Evolutionary conservation across 2,797 vertebrate genomes (phyloP), one percentile per base, ranked within the genome.

Genomic region (Anguilla marmorata): DNA sequence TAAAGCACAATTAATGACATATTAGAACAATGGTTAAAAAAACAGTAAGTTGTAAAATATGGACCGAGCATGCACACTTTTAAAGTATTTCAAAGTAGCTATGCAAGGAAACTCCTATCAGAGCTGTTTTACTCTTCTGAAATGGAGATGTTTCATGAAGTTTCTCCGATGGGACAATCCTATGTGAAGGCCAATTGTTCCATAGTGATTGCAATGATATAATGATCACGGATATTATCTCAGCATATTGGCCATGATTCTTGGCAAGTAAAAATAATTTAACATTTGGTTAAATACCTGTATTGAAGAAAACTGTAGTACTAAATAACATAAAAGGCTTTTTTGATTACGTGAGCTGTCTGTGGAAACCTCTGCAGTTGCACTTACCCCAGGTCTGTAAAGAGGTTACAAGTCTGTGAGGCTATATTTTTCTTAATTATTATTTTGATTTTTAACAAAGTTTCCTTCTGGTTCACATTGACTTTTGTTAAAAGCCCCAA

Each of bases 401-500:
- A 41, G 74, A 41, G 30, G 74, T 45, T 37, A 41, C 45, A 12
- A 16, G 69, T 88, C 87, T 80, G 90, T 90, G 85, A 88, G 89
- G 83, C 83, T 87, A 60, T 84, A 88, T 91, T 91, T 91, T 90
- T 88, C 87, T 87, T 88, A 88, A 93, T 93, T 92, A 91, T 91
- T 90, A 91, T 79, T 79, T 45, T 87, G 89, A 89, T 88, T 86
- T 88, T 82, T 86, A 90, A 92, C 89, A 93, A 93, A 91, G 91
- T 93, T 92, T 91, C 50, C 56, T 85, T 89, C 86, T 85, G 24
- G 90, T 93, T 92, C 91, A 89, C 91, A 92, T 90, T 92, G 93
- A 94, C 92, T 92, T 92, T 93, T 87, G 90, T 91, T 93, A 91
- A 93, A 92, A 93, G 92, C 89, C 76, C 91, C 88, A 16, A 88